phyloP scores from a whole-genome alignment of 2,888 invertebrate genomes.

The Podabrus alpinus region DNA sequence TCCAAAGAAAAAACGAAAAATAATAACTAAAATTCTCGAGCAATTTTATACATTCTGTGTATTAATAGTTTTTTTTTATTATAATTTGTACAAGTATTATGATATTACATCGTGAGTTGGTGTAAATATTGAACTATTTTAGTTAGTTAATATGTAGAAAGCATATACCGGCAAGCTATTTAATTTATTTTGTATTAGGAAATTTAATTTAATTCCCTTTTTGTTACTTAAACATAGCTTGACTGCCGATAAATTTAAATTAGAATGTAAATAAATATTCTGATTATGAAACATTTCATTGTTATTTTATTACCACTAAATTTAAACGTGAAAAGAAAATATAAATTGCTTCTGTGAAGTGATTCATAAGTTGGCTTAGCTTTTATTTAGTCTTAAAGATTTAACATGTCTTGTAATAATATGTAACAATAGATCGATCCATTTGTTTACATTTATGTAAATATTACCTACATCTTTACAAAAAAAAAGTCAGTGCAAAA shows the following conservation, averaged over 20 bases:
- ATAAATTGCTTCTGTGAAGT: constrained; percentile 26
- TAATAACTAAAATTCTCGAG: neutral
- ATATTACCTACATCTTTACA: constrained; percentile 7
- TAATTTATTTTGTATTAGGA: constrained; percentile 6
- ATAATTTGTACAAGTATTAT: neutral
- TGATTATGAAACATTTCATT: constrained; percentile 46
- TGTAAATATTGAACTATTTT: neutral
- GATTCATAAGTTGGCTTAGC: constrained; percentile 23
- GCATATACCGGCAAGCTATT: neutral
- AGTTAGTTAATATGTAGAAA: constrained; percentile 1
- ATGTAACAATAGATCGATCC: constrained; percentile 14
- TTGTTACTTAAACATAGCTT: constrained; percentile 27
- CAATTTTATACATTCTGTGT: constrained; percentile 7
- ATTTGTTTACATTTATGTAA: constrained; percentile 28
- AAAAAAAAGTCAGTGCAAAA: neutral
- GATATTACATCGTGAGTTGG: neutral
- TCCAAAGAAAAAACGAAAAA: neutral
- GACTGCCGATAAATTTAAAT: constrained; percentile 31
- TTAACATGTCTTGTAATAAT: constrained; percentile 23
- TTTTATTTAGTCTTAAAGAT: constrained; percentile 15
- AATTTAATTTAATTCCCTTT: constrained; percentile 13
- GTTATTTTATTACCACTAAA: constrained; percentile 21
- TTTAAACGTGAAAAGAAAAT: constrained; percentile 7
- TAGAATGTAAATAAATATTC: constrained; percentile 49
- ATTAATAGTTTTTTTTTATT: constrained; percentile 1